Evolutionary conservation across 2,888 invertebrate species (phyloP).

Genomic region (Nephrocerus scutellatus): DNA sequence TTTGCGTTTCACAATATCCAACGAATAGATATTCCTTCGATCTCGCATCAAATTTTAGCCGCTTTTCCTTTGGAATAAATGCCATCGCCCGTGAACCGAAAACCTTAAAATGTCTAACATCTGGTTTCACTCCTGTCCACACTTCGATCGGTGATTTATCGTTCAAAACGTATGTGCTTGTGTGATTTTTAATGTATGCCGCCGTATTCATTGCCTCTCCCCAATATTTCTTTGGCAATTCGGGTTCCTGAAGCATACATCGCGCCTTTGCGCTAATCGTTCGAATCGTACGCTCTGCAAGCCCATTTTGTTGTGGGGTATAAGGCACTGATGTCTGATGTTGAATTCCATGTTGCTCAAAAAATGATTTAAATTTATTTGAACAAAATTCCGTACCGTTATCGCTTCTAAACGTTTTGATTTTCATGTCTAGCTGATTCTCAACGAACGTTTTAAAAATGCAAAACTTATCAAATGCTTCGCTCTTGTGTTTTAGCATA

Average conservation of each 20-base stretch:
- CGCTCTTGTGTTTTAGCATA: too few species aligned
- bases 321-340: conserved; percentile 8
- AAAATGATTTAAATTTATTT: neutral
- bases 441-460: conserved; percentile 10
- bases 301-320: conserved; percentile 13
- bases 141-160: conserved; percentile 35
- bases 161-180: conserved; percentile 1
- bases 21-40: conserved; percentile 15
- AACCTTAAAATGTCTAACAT: conserved; percentile 31
- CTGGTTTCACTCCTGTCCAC: conserved; percentile 32
- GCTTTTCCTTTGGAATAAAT: conserved; percentile 33
- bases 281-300: conserved; percentile 8
- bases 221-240: conserved; percentile 25
- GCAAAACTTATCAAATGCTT: conserved; percentile 1
- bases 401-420: conserved; percentile 12
- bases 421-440: conserved; percentile 3
- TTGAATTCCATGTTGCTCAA: conserved; percentile 2
- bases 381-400: conserved; percentile 11
- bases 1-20: neutral
- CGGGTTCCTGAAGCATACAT: conserved; percentile 16
- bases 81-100: conserved; percentile 35
- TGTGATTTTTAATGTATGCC: conserved; percentile 6
- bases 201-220: conserved; percentile 30
- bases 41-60: conserved; percentile 32
- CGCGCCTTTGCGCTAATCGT: conserved; percentile 16